Conservation (phyloP, 2,113 vertebrate genomes). For the Gavia stellata region DNA sequence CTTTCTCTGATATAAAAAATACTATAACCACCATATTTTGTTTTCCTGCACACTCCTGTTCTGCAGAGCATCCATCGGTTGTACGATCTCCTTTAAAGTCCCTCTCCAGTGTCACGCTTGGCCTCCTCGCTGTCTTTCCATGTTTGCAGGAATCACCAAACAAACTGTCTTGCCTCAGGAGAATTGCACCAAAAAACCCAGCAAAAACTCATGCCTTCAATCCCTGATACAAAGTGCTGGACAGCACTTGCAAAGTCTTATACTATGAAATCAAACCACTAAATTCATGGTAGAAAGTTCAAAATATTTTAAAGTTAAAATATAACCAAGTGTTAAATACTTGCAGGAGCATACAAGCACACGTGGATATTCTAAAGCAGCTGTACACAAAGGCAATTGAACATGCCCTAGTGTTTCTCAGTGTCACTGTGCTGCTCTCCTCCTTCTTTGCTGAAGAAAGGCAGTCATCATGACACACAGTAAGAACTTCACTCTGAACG, state of each 20-base stretch:
- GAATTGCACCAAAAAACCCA: neutral
- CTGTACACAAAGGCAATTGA: neutral
- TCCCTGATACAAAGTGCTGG: neutral
- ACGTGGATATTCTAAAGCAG: neutral
- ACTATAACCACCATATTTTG: neutral
- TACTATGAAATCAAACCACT: neutral
- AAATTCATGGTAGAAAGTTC: neutral
- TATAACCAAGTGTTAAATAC: neutral
- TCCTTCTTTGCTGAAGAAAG: neutral
- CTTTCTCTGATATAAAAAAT: neutral
- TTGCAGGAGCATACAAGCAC: neutral
- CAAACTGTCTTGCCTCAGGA: neutral
- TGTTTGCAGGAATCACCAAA: neutral
- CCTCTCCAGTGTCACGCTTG: neutral
- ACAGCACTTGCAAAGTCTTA: neutral
- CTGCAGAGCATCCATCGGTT: neutral
- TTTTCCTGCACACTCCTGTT: neutral
- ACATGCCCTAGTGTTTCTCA: neutral
- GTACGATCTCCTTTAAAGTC: neutral
- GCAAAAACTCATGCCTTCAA: neutral
- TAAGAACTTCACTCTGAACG: neutral
- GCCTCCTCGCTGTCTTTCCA: neutral
- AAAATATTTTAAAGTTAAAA: neutral
- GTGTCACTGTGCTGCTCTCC: neutral
- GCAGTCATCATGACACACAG: neutral